phyloP scores from a whole-genome alignment of 1,140 invertebrate species.

The Phortica variegata region DNA sequence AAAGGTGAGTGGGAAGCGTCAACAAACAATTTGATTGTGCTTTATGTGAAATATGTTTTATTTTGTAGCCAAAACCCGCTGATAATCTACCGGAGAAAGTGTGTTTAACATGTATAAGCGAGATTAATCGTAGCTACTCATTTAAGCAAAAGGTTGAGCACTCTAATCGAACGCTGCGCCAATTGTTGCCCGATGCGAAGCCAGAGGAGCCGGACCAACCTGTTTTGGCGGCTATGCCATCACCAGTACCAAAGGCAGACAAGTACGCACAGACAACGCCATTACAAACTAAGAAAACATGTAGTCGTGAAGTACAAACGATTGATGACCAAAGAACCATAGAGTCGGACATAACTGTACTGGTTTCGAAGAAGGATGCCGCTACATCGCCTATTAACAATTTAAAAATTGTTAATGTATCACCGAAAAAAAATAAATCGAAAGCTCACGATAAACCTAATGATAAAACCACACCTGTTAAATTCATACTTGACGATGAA shows the following conservation, averaged over 20 bases:
- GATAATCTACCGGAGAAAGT: constrained; percentile 46
- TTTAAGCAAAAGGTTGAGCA: constrained; percentile 53
- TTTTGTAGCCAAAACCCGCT: constrained; percentile 24
- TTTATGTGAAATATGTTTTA: background rate
- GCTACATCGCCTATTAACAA: no score
- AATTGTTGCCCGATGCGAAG: constrained; percentile 38
- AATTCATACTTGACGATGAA: background rate
- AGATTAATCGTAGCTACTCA: constrained; percentile 47
- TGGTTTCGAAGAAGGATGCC: no score
- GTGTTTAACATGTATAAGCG: constrained; percentile 44
- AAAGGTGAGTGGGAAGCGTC: constrained; percentile 19
- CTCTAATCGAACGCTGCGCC: constrained; percentile 40
- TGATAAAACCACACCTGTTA: background rate
- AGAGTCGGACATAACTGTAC: constrained; percentile 14
- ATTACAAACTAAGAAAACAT: background rate
- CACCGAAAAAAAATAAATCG: no score
- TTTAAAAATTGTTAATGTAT: no score
- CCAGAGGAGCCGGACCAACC: constrained; percentile 31
- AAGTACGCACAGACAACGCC: constrained; percentile 21
- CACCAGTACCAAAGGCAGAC: constrained; percentile 20
- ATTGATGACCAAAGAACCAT: constrained; percentile 9
- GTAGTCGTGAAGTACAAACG: constrained; percentile 21
- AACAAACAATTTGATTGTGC: background rate
- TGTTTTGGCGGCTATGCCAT: background rate
- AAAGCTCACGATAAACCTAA: constrained; percentile 1